Percentiles rank a stretch among this genome's conserved stretches.
Evolutionary conservation across 2,113 vertebrate species (phyloP).

Genomic region (Naja naja): DNA sequence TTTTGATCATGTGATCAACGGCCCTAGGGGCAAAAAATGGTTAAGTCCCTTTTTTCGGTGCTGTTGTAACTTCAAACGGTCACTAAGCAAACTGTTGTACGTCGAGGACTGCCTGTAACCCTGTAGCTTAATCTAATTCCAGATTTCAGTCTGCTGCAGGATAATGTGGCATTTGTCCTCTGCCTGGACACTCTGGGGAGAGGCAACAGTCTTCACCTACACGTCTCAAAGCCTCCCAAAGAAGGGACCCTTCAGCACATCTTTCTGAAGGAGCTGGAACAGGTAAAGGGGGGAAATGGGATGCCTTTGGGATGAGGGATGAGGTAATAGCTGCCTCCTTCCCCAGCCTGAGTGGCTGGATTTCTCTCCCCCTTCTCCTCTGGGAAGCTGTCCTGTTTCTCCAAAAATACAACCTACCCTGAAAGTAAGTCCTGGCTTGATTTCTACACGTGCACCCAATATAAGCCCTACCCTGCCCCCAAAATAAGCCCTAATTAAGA

Average conservation of each 20-base stretch:
- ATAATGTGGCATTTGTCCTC: constrained; percentile 95
- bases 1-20: fast-evolving
- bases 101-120: fast-evolving
- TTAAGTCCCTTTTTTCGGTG: background rate
- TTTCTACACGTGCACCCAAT: no score
- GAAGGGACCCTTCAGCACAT: constrained; percentile 88
- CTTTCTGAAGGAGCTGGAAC: constrained; percentile 90
- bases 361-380: no score
- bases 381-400: no score
- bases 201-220: constrained; percentile 84
- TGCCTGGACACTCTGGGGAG: constrained; percentile 93
- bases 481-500: no score
- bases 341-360: background rate
- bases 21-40: background rate
- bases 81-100: background rate
- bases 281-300: constrained; percentile 63
- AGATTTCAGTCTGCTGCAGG: constrained; percentile 98
- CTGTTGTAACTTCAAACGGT: fast-evolving
- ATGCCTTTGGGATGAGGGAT: background rate
- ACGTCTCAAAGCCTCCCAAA: constrained; percentile 95
- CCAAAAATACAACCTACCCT: no score
- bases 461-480: no score
- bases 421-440: no score
- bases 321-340: background rate
- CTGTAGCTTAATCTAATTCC: constrained; percentile 23